phyloP scores from a whole-genome alignment of 2,888 invertebrate species.

The Steinernema hermaphroditum region DNA sequence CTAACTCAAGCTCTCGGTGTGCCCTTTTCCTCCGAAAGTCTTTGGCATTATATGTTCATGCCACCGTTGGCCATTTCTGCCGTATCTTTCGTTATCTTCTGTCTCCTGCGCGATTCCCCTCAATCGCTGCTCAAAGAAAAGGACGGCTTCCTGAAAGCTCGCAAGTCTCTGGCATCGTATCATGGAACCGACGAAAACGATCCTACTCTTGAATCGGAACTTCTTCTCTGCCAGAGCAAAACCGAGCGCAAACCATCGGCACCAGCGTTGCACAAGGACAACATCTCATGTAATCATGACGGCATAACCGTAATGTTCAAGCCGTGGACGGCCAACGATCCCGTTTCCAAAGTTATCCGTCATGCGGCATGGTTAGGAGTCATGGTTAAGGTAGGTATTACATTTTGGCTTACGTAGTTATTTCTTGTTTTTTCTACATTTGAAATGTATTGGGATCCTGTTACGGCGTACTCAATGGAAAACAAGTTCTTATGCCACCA shows the following conservation, averaged over 20 bases:
- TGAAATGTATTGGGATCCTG: no score
- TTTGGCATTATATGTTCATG: conserved; percentile 46
- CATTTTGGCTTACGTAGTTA: no score
- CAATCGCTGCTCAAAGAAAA: conserved; percentile 43
- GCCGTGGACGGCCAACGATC: conserved; percentile 49
- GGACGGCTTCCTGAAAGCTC: conserved; percentile 40
- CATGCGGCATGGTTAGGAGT: conserved; percentile 52
- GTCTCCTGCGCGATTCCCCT: conserved; percentile 42
- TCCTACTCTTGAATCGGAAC: conserved; percentile 40
- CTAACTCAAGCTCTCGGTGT: conserved; percentile 47
- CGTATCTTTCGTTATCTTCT: conserved; percentile 42
- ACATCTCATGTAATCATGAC: conserved; percentile 18
- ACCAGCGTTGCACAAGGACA: conserved; percentile 21
- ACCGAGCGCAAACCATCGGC: neutral
- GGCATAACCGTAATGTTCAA: conserved; percentile 51
- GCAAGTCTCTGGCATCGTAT: conserved; percentile 42
- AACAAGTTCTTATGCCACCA: no score
- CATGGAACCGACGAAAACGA: conserved; percentile 43
- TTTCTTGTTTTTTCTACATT: no score
- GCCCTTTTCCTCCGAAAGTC: conserved; percentile 42
- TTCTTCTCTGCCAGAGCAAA: conserved; percentile 40
- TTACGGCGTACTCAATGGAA: no score
- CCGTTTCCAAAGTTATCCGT: conserved; percentile 43
- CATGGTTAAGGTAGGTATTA: conserved; percentile 45
- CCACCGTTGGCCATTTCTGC: conserved; percentile 40